Conservation (phyloP, 2,888 invertebrate species). For the Melanophora roralis region DNA sequence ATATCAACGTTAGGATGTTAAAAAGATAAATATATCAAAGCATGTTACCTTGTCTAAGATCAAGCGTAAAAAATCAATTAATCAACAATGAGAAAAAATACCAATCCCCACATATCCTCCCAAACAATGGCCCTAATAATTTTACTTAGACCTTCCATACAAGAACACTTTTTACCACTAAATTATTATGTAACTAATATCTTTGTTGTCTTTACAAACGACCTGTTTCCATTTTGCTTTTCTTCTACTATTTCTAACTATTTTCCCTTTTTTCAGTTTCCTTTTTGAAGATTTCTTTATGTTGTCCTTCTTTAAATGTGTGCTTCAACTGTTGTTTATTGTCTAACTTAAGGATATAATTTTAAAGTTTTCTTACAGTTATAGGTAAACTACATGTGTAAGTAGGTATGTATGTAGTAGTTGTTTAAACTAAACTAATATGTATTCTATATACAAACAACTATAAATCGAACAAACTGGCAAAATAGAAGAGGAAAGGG, state of each 20-base stretch:
- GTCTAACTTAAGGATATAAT: conserved; percentile 38
- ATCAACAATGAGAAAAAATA: too few species aligned
- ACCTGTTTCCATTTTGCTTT: not conserved
- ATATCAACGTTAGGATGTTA: too few species aligned
- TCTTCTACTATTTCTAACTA: not conserved
- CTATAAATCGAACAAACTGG: not conserved
- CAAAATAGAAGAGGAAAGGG: not conserved
- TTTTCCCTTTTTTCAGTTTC: not conserved
- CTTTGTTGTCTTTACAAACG: too few species aligned
- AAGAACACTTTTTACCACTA: too few species aligned
- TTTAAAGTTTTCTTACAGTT: conserved; percentile 45
- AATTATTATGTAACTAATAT: too few species aligned
- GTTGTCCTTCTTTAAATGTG: conserved; percentile 29
- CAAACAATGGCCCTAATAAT: too few species aligned
- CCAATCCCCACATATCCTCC: too few species aligned
- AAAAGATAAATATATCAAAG: too few species aligned
- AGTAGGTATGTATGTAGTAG: not conserved
- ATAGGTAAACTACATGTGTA: conserved; percentile 26
- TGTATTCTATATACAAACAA: not conserved
- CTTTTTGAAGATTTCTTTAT: not conserved
- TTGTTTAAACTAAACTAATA: not conserved
- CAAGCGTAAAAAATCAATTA: too few species aligned
- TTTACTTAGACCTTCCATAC: too few species aligned
- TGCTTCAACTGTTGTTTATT: conserved; percentile 25
- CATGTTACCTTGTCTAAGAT: too few species aligned